Evolutionary conservation across 1,140 invertebrate genomes (phyloP).

Genomic region (Ceratitis capitata): DNA sequence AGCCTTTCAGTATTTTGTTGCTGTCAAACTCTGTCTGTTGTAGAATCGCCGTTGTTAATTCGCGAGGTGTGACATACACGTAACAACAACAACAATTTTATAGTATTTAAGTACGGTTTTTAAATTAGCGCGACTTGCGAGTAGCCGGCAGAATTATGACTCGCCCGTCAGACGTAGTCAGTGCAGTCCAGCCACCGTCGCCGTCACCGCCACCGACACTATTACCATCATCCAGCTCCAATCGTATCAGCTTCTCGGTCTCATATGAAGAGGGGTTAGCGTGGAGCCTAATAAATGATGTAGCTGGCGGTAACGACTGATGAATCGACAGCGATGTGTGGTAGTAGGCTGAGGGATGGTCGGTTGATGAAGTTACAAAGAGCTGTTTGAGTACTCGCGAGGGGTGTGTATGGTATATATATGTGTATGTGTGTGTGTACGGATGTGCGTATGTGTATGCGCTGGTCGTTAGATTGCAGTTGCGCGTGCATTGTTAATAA

Average conservation of each 20-base stretch:
- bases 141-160: no score
- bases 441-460: no score
- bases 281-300: neutral
- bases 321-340: neutral
- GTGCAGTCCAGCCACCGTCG: neutral
- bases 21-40: constrained; percentile 19
- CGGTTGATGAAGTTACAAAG: neutral
- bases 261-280: no score
- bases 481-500: constrained; percentile 34
- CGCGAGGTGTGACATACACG: neutral
- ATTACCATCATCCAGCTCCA: neutral
- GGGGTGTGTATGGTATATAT: no score
- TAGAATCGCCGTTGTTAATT: neutral
- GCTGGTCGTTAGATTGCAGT: neutral
- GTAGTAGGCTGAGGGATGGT: neutral
- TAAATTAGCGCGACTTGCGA: no score
- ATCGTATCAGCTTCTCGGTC: neutral
- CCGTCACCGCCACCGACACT: neutral
- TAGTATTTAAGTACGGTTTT: neutral
- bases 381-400: neutral
- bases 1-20: neutral
- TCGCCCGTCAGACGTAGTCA: neutral
- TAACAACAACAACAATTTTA: neutral
- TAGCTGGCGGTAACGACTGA: constrained; percentile 2
- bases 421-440: no score